Percentiles rank a stretch among this genome's conserved stretches.
These are phyloP conservation scores for Chloebia gouldiae DNA, from an alignment of 2,113 vertebrate species.

Conservation along the genomic window DNA sequence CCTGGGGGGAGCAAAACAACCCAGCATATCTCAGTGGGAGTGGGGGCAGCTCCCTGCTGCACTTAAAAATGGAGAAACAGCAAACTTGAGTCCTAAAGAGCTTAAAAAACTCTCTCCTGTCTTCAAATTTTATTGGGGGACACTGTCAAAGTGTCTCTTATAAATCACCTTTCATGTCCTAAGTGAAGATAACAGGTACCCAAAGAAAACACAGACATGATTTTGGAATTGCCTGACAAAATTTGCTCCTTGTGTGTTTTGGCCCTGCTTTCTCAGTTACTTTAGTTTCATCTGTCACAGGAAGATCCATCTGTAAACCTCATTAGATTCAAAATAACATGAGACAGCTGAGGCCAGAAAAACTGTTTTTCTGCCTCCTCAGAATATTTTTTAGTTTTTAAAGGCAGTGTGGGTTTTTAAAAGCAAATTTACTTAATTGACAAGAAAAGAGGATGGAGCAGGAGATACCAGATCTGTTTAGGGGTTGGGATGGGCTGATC, in stretches of 20 bases:
- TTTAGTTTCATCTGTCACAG: not conserved
- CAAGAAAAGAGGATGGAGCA: not conserved
- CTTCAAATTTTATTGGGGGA: not conserved
- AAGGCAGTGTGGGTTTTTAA: not conserved
- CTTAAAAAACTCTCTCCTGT: not conserved
- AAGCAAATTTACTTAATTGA: not conserved
- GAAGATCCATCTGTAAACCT: conserved; percentile 1
- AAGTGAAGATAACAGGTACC: not conserved
- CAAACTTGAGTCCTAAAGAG: not conserved
- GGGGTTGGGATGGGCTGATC: not conserved
- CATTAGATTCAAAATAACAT: not conserved
- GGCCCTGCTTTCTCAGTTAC: not conserved
- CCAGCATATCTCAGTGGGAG: not conserved
- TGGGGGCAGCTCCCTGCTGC: not conserved
- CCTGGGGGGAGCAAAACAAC: not conserved
- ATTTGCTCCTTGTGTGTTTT: not conserved
- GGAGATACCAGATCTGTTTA: not conserved
- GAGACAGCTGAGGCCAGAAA: not conserved
- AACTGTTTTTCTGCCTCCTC: not conserved
- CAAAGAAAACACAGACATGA: not conserved
- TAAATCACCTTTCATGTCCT: not conserved
- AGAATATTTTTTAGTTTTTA: not conserved
- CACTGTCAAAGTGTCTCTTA: not conserved
- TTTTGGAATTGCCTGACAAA: not conserved
- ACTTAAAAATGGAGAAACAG: not conserved